phyloP scores from a whole-genome alignment of 2,888 invertebrate genomes.

The Baccha elongata region DNA sequence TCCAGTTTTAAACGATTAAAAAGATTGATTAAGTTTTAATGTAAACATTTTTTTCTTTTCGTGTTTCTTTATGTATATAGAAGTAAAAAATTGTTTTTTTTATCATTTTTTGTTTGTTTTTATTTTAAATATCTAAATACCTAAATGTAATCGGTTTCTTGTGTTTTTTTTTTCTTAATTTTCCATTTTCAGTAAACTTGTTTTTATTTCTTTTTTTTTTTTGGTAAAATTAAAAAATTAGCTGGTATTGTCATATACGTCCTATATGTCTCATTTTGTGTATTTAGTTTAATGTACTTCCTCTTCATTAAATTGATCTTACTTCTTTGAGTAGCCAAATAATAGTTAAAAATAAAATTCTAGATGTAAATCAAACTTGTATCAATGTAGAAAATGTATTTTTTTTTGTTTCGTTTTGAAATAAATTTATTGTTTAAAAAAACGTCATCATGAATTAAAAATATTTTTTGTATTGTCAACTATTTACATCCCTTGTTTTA shows the following conservation, averaged over 20 bases:
- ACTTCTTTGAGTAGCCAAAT: slow-evolving; percentile 50
- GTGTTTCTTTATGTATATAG: slow-evolving; percentile 66
- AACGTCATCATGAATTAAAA: slow-evolving; percentile 65
- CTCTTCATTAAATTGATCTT: slow-evolving; percentile 40
- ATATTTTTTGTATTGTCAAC: slow-evolving; percentile 77
- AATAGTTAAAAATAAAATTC: slow-evolving; percentile 30
- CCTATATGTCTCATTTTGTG: slow-evolving; percentile 57
- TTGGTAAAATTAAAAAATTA: slow-evolving; percentile 67
- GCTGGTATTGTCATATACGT: slow-evolving; percentile 73
- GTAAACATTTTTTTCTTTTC: slow-evolving; percentile 55
- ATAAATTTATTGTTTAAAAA: slow-evolving; percentile 58
- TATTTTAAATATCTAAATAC: slow-evolving; percentile 63
- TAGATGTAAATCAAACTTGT: slow-evolving; percentile 42
- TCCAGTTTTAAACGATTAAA: slow-evolving; percentile 75
- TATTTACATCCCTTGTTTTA: slow-evolving; percentile 79
- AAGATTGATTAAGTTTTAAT: slow-evolving; percentile 63
- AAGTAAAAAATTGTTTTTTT: slow-evolving; percentile 67
- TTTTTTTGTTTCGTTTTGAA: slow-evolving; percentile 38
- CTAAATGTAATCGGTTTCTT: slow-evolving; percentile 62
- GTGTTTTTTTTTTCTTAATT: slow-evolving; percentile 40
- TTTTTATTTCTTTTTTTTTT: slow-evolving; percentile 32
- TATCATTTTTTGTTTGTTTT: slow-evolving; percentile 24
- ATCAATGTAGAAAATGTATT: slow-evolving; percentile 58
- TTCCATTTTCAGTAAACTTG: slow-evolving; percentile 71
- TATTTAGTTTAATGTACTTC: slow-evolving; percentile 6